phyloP scores from a whole-genome alignment of 1,140 invertebrate genomes.

The Orius insidiosus region DNA sequence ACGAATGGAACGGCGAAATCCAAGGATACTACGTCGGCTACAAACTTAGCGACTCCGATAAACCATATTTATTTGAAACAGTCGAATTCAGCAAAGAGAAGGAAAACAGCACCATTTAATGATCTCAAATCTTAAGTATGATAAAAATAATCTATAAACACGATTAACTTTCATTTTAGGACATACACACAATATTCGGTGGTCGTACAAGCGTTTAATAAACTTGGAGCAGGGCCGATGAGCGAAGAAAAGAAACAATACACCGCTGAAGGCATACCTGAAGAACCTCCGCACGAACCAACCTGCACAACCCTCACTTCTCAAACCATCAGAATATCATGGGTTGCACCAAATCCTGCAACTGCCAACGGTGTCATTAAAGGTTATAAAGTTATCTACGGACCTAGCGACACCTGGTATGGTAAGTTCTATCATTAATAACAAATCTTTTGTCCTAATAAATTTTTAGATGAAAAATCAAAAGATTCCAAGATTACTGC shows the following conservation, averaged over 20 bases:
- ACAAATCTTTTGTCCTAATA: background rate
- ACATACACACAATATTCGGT: slow-evolving; percentile 91
- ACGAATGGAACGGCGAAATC: slow-evolving; percentile 87
- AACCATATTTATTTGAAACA: slow-evolving; percentile 79
- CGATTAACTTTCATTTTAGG: slow-evolving; percentile 25
- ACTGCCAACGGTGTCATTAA: slow-evolving; percentile 89
- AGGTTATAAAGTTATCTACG: slow-evolving; percentile 91
- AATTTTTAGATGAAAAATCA: slow-evolving; percentile 60
- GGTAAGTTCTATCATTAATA: slow-evolving; percentile 36
- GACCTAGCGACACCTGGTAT: slow-evolving; percentile 79
- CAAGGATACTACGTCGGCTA: slow-evolving; percentile 81
- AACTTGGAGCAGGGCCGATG: slow-evolving; percentile 78
- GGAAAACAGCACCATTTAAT: slow-evolving; percentile 75
- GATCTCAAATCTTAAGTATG: slow-evolving; percentile 58
- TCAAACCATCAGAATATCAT: slow-evolving; percentile 81
- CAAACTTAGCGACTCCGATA: slow-evolving; percentile 72
- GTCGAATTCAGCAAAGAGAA: slow-evolving; percentile 78
- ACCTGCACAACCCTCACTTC: slow-evolving; percentile 80
- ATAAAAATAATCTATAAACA: slow-evolving; percentile 10
- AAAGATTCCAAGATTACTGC: slow-evolving; percentile 82
- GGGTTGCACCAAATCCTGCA: slow-evolving; percentile 75
- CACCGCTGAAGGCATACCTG: slow-evolving; percentile 82
- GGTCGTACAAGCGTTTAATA: slow-evolving; percentile 89
- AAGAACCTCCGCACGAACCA: slow-evolving; percentile 80
- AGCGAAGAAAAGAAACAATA: slow-evolving; percentile 77